Conservation (phyloP, 2,888 invertebrate genomes). For the Stenotaenia linearis region DNA sequence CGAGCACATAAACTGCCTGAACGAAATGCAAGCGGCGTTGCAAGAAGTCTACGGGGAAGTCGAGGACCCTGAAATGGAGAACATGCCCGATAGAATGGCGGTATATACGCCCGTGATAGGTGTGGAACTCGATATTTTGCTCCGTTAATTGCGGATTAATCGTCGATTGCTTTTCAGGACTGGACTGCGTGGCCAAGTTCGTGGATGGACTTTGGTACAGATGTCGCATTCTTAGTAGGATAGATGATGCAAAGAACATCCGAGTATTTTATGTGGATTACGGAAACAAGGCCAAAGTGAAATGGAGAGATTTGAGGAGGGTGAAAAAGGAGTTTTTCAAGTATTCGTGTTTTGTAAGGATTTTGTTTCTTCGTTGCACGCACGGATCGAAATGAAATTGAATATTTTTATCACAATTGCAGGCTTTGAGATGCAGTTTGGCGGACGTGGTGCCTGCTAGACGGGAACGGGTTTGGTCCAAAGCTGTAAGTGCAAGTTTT, state of each 20-base stretch:
- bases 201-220: background rate
- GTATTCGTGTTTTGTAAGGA: background rate
- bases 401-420: background rate
- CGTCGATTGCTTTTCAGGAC: background rate
- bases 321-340: background rate
- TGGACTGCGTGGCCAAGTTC: background rate
- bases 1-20: background rate
- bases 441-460: background rate
- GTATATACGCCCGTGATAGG: too few relatives aligned
- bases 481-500: background rate
- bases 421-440: background rate
- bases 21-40: background rate
- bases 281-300: background rate
- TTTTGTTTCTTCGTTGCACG: background rate
- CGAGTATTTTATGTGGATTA: background rate
- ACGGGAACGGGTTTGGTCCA: background rate
- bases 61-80: too few relatives aligned
- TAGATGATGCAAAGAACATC: background rate
- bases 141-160: background rate
- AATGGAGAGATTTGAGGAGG: background rate
- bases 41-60: background rate
- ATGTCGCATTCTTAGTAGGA: background rate
- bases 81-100: too few relatives aligned
- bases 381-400: too few relatives aligned
- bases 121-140: background rate